A percentile compares a stretch with the other conserved stretches of the same genome.
phyloP scores from a whole-genome alignment of 2,113 vertebrate species.

The Narcine bancroftii region DNA sequence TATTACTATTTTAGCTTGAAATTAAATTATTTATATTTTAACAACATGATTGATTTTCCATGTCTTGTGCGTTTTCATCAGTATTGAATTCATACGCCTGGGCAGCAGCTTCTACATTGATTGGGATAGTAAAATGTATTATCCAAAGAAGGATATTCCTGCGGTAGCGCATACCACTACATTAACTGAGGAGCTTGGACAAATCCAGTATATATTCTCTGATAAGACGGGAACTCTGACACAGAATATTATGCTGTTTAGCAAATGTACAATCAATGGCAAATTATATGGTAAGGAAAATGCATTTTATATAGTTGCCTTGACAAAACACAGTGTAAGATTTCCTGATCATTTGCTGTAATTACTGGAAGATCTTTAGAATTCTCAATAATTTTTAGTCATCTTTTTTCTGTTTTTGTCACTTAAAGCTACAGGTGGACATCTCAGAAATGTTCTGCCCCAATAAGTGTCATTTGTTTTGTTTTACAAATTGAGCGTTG shows the following conservation, averaged over 20 bases:
- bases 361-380: background rate
- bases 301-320: background rate
- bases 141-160: conserved; percentile 64
- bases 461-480: background rate
- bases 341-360: conserved; percentile 34
- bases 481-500: background rate
- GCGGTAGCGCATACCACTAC: conserved; percentile 87
- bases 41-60: conserved; percentile 1
- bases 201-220: conserved; percentile 91
- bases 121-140: conserved; percentile 95
- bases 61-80: conserved; percentile 43
- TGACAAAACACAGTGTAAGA: background rate
- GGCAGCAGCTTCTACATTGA: conserved; percentile 90
- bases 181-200: conserved; percentile 89
- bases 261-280: conserved; percentile 82
- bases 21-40: background rate
- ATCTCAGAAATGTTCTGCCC: background rate
- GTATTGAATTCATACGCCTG: conserved; percentile 88
- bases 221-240: conserved; percentile 97
- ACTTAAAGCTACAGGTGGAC: background rate
- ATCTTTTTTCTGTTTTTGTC: background rate
- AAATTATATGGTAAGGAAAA: conserved; percentile 67
- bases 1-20: background rate
- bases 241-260: conserved; percentile 93
- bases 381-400: background rate